Evolutionary conservation across 2,797 vertebrate species (phyloP), one percentile per base, ranked within the genome.

Genomic region (Gadopsis bispinosus): DNA sequence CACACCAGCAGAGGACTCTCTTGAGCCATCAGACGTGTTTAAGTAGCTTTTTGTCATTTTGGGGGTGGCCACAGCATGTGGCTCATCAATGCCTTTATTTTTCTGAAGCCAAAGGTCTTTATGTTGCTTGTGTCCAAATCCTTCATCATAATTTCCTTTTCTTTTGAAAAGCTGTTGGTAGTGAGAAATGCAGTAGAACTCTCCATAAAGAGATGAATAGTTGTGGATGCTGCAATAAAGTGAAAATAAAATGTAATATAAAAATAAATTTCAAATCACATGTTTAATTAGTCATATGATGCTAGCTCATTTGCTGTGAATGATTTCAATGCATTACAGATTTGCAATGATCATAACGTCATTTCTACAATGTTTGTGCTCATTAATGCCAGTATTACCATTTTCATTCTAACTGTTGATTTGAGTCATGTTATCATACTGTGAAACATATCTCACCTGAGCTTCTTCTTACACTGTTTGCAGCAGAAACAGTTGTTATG

Each of bases 401-500:
- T 71, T 29, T 29, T 39, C 19, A 58, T 29, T 63, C 0, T 37
- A 26, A 54, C 0, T 9, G 14, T 45, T 81, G 39, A 66, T 63
- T 67, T 48, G 29, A 64, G 13, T 54, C 0, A 63, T 59, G 47
- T 14, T 22, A 59, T 64, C 7, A 2, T 50, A 19, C 11, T 75
- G 1, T 75, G 41, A 4, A 62, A 53, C 50, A 77, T 16, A 61
- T 87, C 96, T 97, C 89, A 97, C 97, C 97, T 97, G 71, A 97
- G 94, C 85, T 95, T 96, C 91, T 91, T 96, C 73, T 93, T 39
- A 1, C 97, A 97, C 87, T 94, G 68, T 88, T 91, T 96, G 79
- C 97, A 97, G 93, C 95, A 95, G 94, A 97, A 97, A 88, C 97
- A 97, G 0, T 91, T 94, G 75, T 0, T 87, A 87, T 97, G 96